phyloP scores from a whole-genome alignment of 1,140 invertebrate genomes.

The Meloidogyne exigua region DNA sequence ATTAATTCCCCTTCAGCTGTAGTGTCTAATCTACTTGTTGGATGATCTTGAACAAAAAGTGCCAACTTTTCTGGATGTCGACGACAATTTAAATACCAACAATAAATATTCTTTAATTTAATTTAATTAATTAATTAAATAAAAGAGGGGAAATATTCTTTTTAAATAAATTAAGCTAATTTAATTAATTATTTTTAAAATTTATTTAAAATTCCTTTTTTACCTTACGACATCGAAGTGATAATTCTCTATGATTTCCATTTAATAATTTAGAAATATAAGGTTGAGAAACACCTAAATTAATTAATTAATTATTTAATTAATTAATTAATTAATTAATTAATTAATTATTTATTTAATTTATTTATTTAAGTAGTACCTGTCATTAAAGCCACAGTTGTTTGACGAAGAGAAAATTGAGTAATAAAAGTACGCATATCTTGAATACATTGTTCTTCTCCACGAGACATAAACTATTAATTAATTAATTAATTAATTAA shows the following conservation, averaged over 20 bases:
- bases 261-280: slow-evolving; percentile 62
- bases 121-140: no score
- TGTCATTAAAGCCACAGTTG: slow-evolving; percentile 61
- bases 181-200: no score
- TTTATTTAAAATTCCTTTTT: no score
- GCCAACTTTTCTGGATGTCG: slow-evolving; percentile 55
- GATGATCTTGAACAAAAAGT: slow-evolving; percentile 54
- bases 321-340: not conserved
- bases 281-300: slow-evolving; percentile 58
- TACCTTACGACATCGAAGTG: slow-evolving; percentile 53
- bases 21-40: slow-evolving; percentile 53
- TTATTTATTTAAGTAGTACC: slow-evolving; percentile 30
- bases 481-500: not conserved
- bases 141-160: no score
- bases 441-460: slow-evolving; percentile 57
- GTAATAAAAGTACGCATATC: slow-evolving; percentile 62
- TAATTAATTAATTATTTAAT: not conserved
- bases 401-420: slow-evolving; percentile 59
- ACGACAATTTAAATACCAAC: slow-evolving; percentile 61
- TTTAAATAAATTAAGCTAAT: no score
- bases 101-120: slow-evolving; percentile 57
- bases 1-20: slow-evolving; percentile 62
- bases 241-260: slow-evolving; percentile 60
- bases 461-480: slow-evolving; percentile 49
- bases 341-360: no score